These are phyloP conservation scores for Aurelia sp. DNA, from an alignment of 30 jellyfish, hydroid and myxozoan genomes.

Conservation along the genomic window DNA sequence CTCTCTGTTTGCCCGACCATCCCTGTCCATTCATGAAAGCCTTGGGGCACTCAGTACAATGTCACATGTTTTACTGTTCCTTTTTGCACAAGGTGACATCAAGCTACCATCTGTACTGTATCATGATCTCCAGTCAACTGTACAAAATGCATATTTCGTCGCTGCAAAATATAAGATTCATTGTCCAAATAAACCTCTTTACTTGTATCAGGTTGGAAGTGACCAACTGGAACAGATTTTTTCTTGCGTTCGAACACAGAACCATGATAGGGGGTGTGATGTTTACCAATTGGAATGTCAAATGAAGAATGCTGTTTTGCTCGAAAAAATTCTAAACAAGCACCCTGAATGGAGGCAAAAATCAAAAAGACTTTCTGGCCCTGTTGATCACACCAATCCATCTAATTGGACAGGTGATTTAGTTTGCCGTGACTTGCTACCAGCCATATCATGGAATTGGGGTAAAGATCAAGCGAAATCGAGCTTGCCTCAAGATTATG, in stretches of 20 bases:
- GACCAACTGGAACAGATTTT: neutral
- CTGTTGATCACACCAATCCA: conserved; percentile 1
- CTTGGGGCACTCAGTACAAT: neutral
- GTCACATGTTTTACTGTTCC: conserved; percentile 6
- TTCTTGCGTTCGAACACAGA: conserved; percentile 10
- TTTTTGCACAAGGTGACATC: neutral
- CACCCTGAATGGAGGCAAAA: conserved; percentile 14
- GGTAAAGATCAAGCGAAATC: too few species aligned
- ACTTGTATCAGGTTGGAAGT: conserved; percentile 12
- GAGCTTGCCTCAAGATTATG: too few species aligned
- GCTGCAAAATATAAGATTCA: conserved; percentile 20
- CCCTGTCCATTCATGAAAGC: neutral
- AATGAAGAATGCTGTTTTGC: neutral
- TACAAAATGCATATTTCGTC: neutral
- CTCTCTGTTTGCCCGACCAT: conserved; percentile 11
- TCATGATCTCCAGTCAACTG: neutral
- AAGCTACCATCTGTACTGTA: neutral
- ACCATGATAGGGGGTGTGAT: conserved; percentile 17
- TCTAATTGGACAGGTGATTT: conserved; percentile 8
- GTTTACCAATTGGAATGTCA: conserved; percentile 5
- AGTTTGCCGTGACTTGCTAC: neutral
- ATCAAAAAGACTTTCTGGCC: neutral
- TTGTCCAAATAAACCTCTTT: conserved; percentile 13
- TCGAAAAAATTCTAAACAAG: conserved; percentile 1
- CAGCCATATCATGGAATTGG: too few species aligned